Percentiles rank a stretch among this genome's conserved stretches.
phyloP scores from a whole-genome alignment of 2,888 invertebrate species.

The Scaptomyza tumidula region DNA sequence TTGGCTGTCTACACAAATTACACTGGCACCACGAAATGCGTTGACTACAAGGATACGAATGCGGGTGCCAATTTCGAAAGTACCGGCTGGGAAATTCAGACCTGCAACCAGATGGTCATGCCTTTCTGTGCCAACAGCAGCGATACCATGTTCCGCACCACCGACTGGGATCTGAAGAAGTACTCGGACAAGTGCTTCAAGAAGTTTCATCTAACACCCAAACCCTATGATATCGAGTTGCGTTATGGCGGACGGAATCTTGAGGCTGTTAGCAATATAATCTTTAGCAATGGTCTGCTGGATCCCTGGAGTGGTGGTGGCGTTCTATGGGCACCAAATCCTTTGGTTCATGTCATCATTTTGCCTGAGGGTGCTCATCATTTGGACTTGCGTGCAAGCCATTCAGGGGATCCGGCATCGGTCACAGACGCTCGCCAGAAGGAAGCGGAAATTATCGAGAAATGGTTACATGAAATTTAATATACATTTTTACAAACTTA shows the following conservation, averaged over 20 bases:
- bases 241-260: slow-evolving; percentile 93
- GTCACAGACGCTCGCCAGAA: slow-evolving; percentile 72
- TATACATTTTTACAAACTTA: too few relatives aligned
- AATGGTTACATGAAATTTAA: slow-evolving; percentile 65
- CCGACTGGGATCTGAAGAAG: slow-evolving; percentile 89
- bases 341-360: slow-evolving; percentile 88
- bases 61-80: slow-evolving; percentile 85
- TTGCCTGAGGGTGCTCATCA: slow-evolving; percentile 95
- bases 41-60: slow-evolving; percentile 88
- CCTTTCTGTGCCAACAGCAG: slow-evolving; percentile 93
- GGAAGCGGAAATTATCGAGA: slow-evolving; percentile 72
- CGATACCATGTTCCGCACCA: slow-evolving; percentile 93
- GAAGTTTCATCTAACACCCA: slow-evolving; percentile 89
- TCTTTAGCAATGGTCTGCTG: slow-evolving; percentile 93
- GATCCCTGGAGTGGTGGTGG: slow-evolving; percentile 96
- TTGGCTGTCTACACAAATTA: slow-evolving; percentile 92
- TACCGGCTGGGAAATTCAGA: slow-evolving; percentile 91
- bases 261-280: slow-evolving; percentile 88
- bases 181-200: slow-evolving; percentile 89
- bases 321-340: slow-evolving; percentile 88
- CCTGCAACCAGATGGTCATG: slow-evolving; percentile 99
- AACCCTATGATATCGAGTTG: slow-evolving; percentile 88
- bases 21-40: slow-evolving; percentile 89
- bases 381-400: slow-evolving; percentile 87
- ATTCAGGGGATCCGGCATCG: slow-evolving; percentile 77